Base-by-base conservation (phyloP, 2,797 vertebrate species). In the Acanthopagrus latus region DNA sequence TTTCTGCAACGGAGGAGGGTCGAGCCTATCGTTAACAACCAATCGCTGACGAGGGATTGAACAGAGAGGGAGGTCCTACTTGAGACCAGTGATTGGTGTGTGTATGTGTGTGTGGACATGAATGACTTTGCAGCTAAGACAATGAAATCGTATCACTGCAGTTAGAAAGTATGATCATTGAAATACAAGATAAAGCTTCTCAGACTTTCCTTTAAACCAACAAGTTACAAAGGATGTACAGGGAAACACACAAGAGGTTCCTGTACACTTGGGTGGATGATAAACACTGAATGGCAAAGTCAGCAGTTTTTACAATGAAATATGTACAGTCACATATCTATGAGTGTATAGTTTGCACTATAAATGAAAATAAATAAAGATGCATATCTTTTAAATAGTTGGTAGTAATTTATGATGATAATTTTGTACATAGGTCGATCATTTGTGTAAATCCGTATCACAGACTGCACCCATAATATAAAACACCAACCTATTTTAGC, bases 81-180 rank as follows among this genome's bases (percentile, higher is more conserved):
- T 63, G 46, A 75, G 44, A 66, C 33, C 58, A 52, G 52, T 46
- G 71, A 82, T 29, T 51, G 41, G 71, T 47, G 48, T 71, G 17
- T 60, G 52, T 57, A n/a, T n/a, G n/a, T 46, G 47, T 48, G 48
- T 69, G 46, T 70, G 33, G 23, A 13, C 27, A 50, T 82, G 75
- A 80, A 87, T 86, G 81, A 86, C 79, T 81, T 33, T 78, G 84
- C 78, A 83, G 46, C 74, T 74, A 29, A 59, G 52, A 76, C 44
- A 81, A 80, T 71, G 7, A 67, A 78, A 83, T 23, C 1, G 33
- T n/a, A 72, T 73, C 55, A 50, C 46, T 62, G 48, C 79, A 80
- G 68, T 25, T 41, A 29, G 48, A 74, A 55, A 38, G 23, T 46
- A 8, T 16, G 63, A 8, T 70, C 44, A 21, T 29, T 46, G 54